Evolutionary conservation across 2,113 vertebrate species (phyloP), one percentile per base, ranked within the genome.

Genomic region (Conger conger): DNA sequence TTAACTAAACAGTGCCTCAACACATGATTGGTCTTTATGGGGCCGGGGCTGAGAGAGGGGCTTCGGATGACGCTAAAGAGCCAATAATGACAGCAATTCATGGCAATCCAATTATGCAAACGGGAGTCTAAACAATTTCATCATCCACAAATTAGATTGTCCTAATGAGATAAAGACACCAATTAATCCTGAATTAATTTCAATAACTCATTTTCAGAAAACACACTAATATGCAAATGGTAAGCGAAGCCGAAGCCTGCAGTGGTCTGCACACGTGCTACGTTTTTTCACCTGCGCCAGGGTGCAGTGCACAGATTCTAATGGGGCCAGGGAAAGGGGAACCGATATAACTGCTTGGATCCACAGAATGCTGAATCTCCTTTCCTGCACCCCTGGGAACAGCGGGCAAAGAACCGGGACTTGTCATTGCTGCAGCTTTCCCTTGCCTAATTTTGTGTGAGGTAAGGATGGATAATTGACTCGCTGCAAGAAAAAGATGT

Each of bases 111-210:
- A 98, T 99, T 97, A 98, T 99, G 97, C 97, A 98, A 99, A 98
- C 97, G 97, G 96, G 96, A 97, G 95, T 93, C 94, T 96, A 95
- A 94, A 96, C 97, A 98, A 98, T 96, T 98, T 98, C 97, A 99
- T 99, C 97, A 99, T 97, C 96, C 96, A 95, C 96, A 96, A 97
- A 99, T 99, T 98, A 97, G 97, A 98, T 98, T 96, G 97, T 97
- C 95, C 97, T 99, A 99, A 99, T 97, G 97, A 99, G 97, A 98
- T 99, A 99, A 99, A 99, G 97, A 98, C 97, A 97, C 97, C 97
- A 98, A 99, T 99, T 99, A 99, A 99, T 99, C 98, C 97, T 97
- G 96, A 95, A 97, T 97, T 99, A 99, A 99, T 98, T 98, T 97
- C 96, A 94, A 96, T 93, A 96, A 96, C 95, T 94, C 95, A 94